Percentiles rank a stretch among this genome's conserved stretches.
Evolutionary conservation across 2,888 invertebrate genomes (phyloP).

Genomic region (Nomada fabriciana): DNA sequence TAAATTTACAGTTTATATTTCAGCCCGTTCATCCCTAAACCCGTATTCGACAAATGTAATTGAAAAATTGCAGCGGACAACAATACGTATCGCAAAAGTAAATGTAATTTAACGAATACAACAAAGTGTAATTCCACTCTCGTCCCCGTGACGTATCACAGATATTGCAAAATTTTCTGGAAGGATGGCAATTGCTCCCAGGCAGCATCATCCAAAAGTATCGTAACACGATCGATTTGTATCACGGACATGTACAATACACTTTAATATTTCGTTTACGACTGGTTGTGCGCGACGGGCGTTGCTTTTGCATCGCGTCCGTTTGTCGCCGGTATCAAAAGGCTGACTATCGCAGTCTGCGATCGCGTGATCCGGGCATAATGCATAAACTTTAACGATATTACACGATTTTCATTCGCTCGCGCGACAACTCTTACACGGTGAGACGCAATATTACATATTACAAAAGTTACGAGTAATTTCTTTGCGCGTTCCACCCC

Average conservation of each 20-base stretch:
- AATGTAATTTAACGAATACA: too few relatives aligned
- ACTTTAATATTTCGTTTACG: slow-evolving; percentile 37
- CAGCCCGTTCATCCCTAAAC: too few relatives aligned
- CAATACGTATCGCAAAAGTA: too few relatives aligned
- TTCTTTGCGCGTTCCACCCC: slow-evolving; percentile 18
- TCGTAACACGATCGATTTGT: not conserved
- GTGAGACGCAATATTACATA: slow-evolving; percentile 47
- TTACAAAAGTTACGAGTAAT: slow-evolving; percentile 63
- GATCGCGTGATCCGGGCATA: not conserved
- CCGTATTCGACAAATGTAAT: too few relatives aligned
- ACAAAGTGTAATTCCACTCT: too few relatives aligned
- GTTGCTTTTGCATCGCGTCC: not conserved
- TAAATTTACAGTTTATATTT: too few relatives aligned
- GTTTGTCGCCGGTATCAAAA: slow-evolving; percentile 4
- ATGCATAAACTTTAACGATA: slow-evolving; percentile 50
- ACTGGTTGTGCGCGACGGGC: slow-evolving; percentile 2
- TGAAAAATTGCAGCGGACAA: too few relatives aligned
- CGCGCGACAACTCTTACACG: slow-evolving; percentile 26
- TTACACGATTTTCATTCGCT: slow-evolving; percentile 53
- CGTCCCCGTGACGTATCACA: too few relatives aligned
- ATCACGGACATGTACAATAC: not conserved
- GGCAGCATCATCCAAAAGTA: not conserved
- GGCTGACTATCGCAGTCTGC: not conserved
- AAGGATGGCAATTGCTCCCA: not conserved
- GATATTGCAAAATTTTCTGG: not conserved